Base-by-base conservation (phyloP, 2,888 invertebrate genomes). In the Tanytarsus gracilentus region DNA sequence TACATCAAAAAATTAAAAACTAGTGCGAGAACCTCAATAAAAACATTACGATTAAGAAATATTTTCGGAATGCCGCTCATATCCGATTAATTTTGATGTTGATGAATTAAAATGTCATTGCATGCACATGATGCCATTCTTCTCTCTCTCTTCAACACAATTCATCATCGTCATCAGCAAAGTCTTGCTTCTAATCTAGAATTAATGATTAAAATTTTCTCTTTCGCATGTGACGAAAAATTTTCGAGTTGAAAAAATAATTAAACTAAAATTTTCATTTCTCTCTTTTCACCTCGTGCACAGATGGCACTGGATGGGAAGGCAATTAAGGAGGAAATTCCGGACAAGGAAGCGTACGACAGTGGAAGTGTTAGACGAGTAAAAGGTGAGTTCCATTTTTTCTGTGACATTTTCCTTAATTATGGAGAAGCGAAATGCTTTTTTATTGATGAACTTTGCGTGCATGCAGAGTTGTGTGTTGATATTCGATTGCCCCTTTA, bases 291-390 rank as follows among this genome's bases (percentile, higher is more conserved):
- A 26, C 48, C 16, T 18, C 26, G 23, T 25, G 5, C 26, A 18
- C 55, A 79, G 79, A 75, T 72, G 73, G 77, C 75, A 67, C 78
- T 80, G 75, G 80, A 80, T 71, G 78, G 79, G 60, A 80, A 80
- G 71, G 70, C 78, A 64, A 79, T 80, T 67, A 80, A 80, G 71
- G 80, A 80, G 70, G 80, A 80, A 71, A 74, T 73, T 62, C 75
- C 76, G 36, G 80, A 80, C 62, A 79, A 79, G 69, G 79, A 79
- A 69, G 69, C 69, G 62, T 74, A 72, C 64, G 74, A 74, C 66
- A 69, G 70, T 36, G 66, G 69, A 65, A 69, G 67, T 61, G 65
- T 65, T 62, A 66, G 70, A 50, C 66, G 72, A 50, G 64, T 64
- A 61, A 71, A 71, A 68, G 68, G 72, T 72, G 62, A 60, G 63